Percentiles rank a stretch among this genome's conserved stretches.
Evolutionary conservation across 2,888 invertebrate genomes (phyloP).

Genomic region (Habrosyne pyritoides): DNA sequence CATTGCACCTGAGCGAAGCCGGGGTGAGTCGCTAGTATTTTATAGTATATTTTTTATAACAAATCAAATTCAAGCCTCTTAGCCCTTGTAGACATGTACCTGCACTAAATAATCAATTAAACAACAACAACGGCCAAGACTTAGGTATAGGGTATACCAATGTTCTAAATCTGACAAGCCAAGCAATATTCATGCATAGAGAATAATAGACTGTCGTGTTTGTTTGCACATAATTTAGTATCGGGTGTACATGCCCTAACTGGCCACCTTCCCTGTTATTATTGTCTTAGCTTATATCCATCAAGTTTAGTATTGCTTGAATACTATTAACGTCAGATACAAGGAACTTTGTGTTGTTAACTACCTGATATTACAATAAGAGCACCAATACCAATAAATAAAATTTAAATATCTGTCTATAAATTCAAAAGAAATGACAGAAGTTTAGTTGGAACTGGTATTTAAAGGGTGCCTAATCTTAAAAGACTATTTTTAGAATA

Average conservation of each 20-base stretch:
- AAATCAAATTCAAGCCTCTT: not conserved
- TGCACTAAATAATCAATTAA: not conserved
- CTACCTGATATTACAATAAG: too few species aligned
- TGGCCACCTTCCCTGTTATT: not conserved
- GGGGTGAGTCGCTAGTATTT: too few species aligned
- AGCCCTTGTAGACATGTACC: not conserved
- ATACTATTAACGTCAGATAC: too few species aligned
- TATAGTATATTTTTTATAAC: too few species aligned
- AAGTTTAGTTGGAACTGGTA: too few species aligned
- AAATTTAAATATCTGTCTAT: too few species aligned
- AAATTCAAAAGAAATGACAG: too few species aligned
- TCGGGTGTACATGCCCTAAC: not conserved
- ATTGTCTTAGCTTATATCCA: not conserved
- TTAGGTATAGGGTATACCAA: not conserved
- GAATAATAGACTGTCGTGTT: not conserved
- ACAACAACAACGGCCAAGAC: not conserved
- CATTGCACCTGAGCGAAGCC: too few species aligned
- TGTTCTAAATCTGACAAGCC: not conserved
- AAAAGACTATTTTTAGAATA: too few species aligned
- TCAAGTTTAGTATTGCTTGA: not conserved
- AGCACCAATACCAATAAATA: too few species aligned
- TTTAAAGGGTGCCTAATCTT: too few species aligned
- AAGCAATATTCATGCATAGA: not conserved
- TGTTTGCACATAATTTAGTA: not conserved
- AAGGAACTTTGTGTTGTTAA: too few species aligned